Base-by-base conservation (phyloP, 2,888 invertebrate species). In the Cephus pulcher region DNA sequence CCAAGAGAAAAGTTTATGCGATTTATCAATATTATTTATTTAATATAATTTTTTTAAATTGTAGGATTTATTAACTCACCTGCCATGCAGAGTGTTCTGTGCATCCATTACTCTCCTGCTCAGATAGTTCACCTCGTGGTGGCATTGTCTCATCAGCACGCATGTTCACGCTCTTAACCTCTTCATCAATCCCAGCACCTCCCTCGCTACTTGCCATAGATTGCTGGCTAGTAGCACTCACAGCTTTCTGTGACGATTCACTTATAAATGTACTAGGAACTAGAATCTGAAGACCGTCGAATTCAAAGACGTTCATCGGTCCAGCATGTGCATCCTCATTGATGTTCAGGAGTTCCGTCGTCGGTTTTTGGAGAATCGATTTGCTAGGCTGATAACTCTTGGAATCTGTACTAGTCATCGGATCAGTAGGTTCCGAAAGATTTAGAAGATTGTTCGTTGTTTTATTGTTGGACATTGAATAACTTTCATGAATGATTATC, bases 111-210 rank as follows among this genome's bases (percentile, higher is more conserved):
- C 96, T 96, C 89, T 97, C 97, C 90, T 97, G 97, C 30, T 96
- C 97, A 23, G 96, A 97, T 71, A 97, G 93, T 92, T 97, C 97
- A 1, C 97, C 97, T 81, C 96, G 94, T 0, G 97, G 95, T 69
- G 97, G 97, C 96, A 97, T 97, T 83, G 95, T 95, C 91, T 97
- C 97, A 88, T 97, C 97, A 0, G 97, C 95, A 85, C 96, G 94
- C 86, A 97, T 97, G 89, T 96, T 96, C 74, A 96, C 92, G 84
- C 93, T 93, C 79, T 91, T 91, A 15, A 91, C 90, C 81, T 91
- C 91, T 75, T 91, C 91, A 69, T 91, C 91, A 74, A 89, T 86
- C n/a, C 90, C 90, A 37, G 86, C 83, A 74, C 90, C 91, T 32
- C 90, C 90, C 78, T 91, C 91, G 76, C 91, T 91, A 80, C 91